Evolutionary conservation across 2,113 vertebrate genomes (phyloP).

Genomic region (Numida meleagris): DNA sequence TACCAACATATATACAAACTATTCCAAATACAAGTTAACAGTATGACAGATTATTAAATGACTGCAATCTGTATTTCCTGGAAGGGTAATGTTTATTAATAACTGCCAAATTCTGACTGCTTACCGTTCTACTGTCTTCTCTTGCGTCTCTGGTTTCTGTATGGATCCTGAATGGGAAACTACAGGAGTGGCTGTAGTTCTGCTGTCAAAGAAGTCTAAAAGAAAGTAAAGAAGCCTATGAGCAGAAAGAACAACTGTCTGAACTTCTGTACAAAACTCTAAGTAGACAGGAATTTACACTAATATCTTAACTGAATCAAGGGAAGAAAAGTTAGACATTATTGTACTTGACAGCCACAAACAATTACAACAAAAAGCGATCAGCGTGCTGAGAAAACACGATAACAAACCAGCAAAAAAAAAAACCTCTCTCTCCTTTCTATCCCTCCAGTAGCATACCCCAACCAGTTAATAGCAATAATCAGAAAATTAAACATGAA

Average conservation of each 20-base stretch:
- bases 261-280: background rate
- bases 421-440: background rate
- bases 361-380: background rate
- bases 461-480: background rate
- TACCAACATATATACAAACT: background rate
- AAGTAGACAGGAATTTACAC: background rate
- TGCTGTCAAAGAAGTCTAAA: conserved; percentile 85
- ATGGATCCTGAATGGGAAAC: conserved; percentile 92
- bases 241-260: background rate
- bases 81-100: background rate
- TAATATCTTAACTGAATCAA: background rate
- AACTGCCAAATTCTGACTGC: background rate
- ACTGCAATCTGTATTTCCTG: background rate
- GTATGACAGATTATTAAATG: background rate
- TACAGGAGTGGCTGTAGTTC: conserved; percentile 75
- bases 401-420: background rate
- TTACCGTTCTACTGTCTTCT: conserved; percentile 82
- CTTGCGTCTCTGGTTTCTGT: conserved; percentile 85
- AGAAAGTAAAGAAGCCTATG: background rate
- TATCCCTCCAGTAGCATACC: background rate
- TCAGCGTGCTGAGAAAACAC: background rate
- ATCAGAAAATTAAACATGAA: background rate
- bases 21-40: background rate
- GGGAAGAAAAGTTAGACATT: background rate
- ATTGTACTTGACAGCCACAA: background rate